phyloP scores from a whole-genome alignment of 2,888 invertebrate species.

The Xestia sexstrigata region DNA sequence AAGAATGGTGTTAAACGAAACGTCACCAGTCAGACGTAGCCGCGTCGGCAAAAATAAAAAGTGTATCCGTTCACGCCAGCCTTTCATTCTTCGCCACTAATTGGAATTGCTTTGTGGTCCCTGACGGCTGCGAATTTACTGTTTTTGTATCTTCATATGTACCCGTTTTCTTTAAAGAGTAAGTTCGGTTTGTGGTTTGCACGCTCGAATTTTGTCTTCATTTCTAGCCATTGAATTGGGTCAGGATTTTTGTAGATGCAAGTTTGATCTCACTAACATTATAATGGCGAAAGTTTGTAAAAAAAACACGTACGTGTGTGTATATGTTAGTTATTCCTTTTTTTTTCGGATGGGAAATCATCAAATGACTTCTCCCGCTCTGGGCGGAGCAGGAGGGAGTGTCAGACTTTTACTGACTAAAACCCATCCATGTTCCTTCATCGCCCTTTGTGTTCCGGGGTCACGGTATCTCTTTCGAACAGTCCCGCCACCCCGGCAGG shows the following conservation, averaged over 20 bases:
- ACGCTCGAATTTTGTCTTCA: slow-evolving; percentile 6
- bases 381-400: no score
- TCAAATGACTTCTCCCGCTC: no score
- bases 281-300: no score
- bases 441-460: no score
- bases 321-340: no score
- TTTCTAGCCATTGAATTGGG: slow-evolving; percentile 1
- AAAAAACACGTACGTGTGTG: no score
- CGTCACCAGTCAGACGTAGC: slow-evolving; percentile 54
- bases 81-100: slow-evolving; percentile 65
- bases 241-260: not conserved
- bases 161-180: slow-evolving; percentile 31
- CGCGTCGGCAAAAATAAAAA: slow-evolving; percentile 60
- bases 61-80: slow-evolving; percentile 55
- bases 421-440: no score
- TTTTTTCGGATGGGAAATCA: no score
- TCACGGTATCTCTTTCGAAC: no score
- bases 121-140: slow-evolving; percentile 39
- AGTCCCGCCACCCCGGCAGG: no score
- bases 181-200: slow-evolving; percentile 17
- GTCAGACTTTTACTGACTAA: no score
- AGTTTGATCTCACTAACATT: not conserved
- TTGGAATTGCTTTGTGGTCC: slow-evolving; percentile 64
- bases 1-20: slow-evolving; percentile 59
- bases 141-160: slow-evolving; percentile 47